phyloP scores from a whole-genome alignment of 2,888 invertebrate genomes.

The Caenorhabditis sinica region DNA sequence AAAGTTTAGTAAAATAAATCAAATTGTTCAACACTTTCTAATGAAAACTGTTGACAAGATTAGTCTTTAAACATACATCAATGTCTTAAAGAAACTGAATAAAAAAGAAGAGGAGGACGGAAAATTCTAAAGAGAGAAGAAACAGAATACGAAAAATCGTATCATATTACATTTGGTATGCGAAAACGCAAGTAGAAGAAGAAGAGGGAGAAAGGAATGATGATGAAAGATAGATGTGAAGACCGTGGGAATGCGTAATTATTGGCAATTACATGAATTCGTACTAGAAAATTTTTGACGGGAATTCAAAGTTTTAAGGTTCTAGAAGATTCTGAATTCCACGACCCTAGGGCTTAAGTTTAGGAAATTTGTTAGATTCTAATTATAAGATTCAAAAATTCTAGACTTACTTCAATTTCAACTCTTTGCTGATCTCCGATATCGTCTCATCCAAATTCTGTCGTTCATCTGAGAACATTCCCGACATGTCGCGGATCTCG shows the following conservation, averaged over 20 bases:
- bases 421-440: slow-evolving; percentile 92
- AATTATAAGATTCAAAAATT: too few species aligned
- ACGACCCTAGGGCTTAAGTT: too few species aligned
- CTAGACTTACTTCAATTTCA: slow-evolving; percentile 89
- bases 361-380: too few species aligned
- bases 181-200: not conserved
- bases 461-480: slow-evolving; percentile 93
- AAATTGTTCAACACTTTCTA: too few species aligned
- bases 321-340: too few species aligned
- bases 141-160: slow-evolving; percentile 26
- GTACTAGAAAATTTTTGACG: not conserved
- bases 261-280: not conserved
- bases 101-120: not conserved
- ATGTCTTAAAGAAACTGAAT: too few species aligned
- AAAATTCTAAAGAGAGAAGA: not conserved
- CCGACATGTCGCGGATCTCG: slow-evolving; percentile 91
- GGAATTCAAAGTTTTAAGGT: not conserved
- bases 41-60: too few species aligned
- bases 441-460: slow-evolving; percentile 94
- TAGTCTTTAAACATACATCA: too few species aligned
- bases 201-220: not conserved
- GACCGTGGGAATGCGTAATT: not conserved
- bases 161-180: slow-evolving; percentile 13
- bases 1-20: too few species aligned
- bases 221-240: not conserved